A percentile compares a stretch with the other conserved stretches of the same genome.
phyloP scores from a whole-genome alignment of 2,113 vertebrate genomes.

The Gnathonemus echidnorhynchus region DNA sequence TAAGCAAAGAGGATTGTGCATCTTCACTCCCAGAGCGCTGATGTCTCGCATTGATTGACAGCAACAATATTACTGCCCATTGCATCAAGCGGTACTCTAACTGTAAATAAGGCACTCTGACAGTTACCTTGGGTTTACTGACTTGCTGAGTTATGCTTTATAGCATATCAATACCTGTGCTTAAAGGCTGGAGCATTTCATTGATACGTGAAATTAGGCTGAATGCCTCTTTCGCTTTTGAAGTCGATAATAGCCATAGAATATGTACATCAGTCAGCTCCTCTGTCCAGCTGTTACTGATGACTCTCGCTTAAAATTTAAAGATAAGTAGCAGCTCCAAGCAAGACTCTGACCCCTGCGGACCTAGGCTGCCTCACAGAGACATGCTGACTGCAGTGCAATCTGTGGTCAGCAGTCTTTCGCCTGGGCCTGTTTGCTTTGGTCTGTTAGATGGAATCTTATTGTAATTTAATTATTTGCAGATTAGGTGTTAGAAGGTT shows the following conservation, averaged over 20 bases:
- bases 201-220: constrained; percentile 28
- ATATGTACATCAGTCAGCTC: not conserved
- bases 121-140: constrained; percentile 27
- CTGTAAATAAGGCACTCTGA: constrained; percentile 27
- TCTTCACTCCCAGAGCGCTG: not conserved
- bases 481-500: not conserved
- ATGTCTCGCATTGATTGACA: constrained; percentile 27
- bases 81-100: constrained; percentile 8
- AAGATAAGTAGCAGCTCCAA: not conserved
- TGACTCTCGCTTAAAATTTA: constrained; percentile 21
- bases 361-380: not conserved
- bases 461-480: not conserved
- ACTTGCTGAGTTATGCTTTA: constrained; percentile 32
- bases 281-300: constrained; percentile 4
- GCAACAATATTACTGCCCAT: constrained; percentile 21
- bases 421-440: not conserved
- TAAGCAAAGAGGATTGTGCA: not conserved
- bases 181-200: constrained; percentile 35
- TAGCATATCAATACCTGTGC: constrained; percentile 30
- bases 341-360: constrained; percentile 9
- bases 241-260: constrained; percentile 27
- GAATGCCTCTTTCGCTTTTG: constrained; percentile 21
- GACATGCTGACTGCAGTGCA: not conserved
- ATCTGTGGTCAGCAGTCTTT: not conserved
- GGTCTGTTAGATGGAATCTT: not conserved